phyloP scores from a whole-genome alignment of 2,797 vertebrate genomes.

The Picus viridis region DNA sequence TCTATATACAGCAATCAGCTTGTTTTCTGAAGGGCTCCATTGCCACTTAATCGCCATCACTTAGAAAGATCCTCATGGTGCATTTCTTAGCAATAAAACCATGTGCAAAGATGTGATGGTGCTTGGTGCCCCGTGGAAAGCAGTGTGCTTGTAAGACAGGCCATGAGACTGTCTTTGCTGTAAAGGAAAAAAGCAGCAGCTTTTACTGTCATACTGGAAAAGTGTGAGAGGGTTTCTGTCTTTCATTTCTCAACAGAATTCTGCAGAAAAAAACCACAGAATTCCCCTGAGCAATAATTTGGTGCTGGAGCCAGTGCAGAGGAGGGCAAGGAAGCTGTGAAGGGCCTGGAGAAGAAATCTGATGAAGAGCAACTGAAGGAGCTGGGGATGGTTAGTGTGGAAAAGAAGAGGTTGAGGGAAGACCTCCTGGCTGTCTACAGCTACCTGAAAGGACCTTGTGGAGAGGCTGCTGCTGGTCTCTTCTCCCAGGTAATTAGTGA shows the following conservation, averaged over 20 bases:
- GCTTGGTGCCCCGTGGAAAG: not conserved
- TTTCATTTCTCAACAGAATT: not conserved
- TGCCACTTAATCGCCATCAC: not conserved
- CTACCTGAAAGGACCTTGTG: too few species aligned
- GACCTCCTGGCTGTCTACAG: too few species aligned
- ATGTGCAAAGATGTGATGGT: not conserved
- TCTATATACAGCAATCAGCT: not conserved
- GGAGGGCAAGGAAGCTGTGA: too few species aligned
- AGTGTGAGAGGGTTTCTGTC: not conserved
- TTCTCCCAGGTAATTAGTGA: too few species aligned
- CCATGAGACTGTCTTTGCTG: not conserved
- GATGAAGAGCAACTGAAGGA: too few species aligned
- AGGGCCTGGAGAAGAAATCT: too few species aligned
- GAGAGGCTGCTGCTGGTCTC: too few species aligned
- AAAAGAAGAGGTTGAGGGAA: too few species aligned
- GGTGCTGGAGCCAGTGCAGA: too few species aligned
- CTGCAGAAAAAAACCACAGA: not conserved
- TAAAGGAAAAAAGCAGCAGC: not conserved
- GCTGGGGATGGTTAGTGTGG: too few species aligned
- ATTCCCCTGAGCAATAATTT: not conserved
- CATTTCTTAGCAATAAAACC: not conserved
- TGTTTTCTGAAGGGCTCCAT: not conserved
- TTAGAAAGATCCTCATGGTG: not conserved
- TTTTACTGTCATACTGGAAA: not conserved
- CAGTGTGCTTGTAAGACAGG: not conserved